A percentile compares a stretch with the other conserved stretches of the same genome.
These are phyloP conservation scores for Melipona quadrifasciata DNA, from an alignment of 1,140 invertebrate species.

Conservation along the genomic window DNA sequence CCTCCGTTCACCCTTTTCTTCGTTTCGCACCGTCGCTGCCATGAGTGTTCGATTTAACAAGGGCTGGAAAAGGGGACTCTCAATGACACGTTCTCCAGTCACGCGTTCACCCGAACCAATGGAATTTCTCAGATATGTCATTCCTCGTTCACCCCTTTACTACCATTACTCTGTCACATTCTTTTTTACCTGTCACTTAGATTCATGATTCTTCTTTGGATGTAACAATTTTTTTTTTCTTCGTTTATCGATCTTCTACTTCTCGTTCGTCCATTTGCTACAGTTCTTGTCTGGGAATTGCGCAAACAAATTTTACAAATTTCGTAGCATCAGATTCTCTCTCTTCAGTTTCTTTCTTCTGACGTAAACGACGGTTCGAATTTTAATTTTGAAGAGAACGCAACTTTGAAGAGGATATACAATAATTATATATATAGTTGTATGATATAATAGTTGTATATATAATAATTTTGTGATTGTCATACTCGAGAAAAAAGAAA, in stretches of 20 bases:
- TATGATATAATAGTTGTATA: too few species aligned
- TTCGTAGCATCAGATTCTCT: too few species aligned
- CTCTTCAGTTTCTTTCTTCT: too few species aligned
- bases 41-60: not conserved
- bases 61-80: not conserved
- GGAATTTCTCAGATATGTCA: not conserved
- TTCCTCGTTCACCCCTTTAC: too few species aligned
- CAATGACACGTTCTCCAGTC: conserved; percentile 9
- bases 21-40: not conserved
- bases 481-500: too few species aligned
- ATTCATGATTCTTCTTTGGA: not conserved
- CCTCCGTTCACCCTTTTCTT: not conserved
- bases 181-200: not conserved
- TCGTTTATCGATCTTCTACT: not conserved
- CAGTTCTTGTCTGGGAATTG: not conserved
- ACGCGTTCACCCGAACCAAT: not conserved
- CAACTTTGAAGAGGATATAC: too few species aligned
- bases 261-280: not conserved
- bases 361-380: too few species aligned
- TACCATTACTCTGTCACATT: too few species aligned
- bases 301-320: not conserved
- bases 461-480: too few species aligned
- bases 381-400: too few species aligned
- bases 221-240: not conserved
- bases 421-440: too few species aligned